Conservation (phyloP, 2,888 invertebrate genomes). For the Polyommatus iphigenia region DNA sequence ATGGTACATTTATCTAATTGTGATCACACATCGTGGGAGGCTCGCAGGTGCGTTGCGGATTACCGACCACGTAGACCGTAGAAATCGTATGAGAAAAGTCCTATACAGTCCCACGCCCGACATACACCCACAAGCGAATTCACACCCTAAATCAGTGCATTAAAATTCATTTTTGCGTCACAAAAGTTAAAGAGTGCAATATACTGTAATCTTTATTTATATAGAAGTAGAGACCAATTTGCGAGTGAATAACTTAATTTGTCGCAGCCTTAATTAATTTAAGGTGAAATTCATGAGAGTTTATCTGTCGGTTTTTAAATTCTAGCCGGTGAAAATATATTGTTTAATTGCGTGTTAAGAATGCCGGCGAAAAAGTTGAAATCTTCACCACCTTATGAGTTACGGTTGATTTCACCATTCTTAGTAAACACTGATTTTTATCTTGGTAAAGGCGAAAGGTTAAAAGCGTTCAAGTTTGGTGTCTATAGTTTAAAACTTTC, state of each 20-base stretch:
- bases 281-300: constrained; percentile 32
- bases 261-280: constrained; percentile 28
- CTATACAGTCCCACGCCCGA: constrained; percentile 39
- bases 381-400: neutral
- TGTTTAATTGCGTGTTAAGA: neutral
- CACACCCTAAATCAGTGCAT: neutral
- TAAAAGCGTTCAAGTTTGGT: neutral
- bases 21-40: constrained; percentile 11
- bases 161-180: neutral
- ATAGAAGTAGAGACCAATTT: neutral
- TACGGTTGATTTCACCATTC: neutral
- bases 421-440: neutral
- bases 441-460: neutral
- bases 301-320: neutral
- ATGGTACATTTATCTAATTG: constrained; percentile 16
- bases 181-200: neutral
- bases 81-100: constrained; percentile 37
- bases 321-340: constrained; percentile 18
- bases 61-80: constrained; percentile 29
- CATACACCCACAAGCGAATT: constrained; percentile 2
- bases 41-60: constrained; percentile 16
- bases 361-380: neutral
- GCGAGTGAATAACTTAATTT: neutral
- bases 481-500: neutral
- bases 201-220: constrained; percentile 16